These are phyloP conservation scores for Malurus melanocephalus DNA, from an alignment of 2,113 vertebrate species.

Conservation along the genomic window DNA sequence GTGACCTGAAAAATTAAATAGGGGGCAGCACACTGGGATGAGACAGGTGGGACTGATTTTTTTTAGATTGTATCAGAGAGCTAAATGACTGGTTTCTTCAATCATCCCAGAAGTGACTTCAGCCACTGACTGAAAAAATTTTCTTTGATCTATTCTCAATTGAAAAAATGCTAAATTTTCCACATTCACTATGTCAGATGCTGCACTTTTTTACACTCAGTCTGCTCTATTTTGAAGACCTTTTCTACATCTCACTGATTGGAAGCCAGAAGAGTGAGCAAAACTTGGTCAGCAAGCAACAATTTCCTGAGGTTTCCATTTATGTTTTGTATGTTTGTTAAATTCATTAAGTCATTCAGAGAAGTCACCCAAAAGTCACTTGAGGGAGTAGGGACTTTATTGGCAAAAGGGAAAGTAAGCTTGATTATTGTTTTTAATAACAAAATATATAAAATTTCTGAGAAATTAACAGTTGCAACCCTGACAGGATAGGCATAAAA, in stretches of 20 bases:
- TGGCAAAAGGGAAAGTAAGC: not conserved
- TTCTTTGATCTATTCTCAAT: not conserved
- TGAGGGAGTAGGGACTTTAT: not conserved
- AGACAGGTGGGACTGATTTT: not conserved
- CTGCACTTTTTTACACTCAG: not conserved
- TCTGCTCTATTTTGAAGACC: not conserved
- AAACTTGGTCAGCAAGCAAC: not conserved
- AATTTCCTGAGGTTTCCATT: not conserved
- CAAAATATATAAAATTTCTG: not conserved
- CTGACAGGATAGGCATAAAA: not conserved
- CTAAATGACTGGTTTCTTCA: not conserved
- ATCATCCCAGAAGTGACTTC: not conserved
- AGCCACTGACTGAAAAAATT: not conserved
- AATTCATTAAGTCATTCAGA: not conserved
- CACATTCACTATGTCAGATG: accelerated
- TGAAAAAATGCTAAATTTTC: not conserved
- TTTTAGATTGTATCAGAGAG: not conserved
- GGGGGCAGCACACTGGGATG: not conserved
- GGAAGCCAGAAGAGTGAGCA: not conserved
- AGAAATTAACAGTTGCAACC: not conserved
- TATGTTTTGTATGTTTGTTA: accelerated
- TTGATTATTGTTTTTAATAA: not conserved
- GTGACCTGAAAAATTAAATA: not conserved
- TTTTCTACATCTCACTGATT: not conserved
- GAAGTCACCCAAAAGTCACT: not conserved